Conservation (phyloP, 2,113 vertebrate species). For the Rhea americana region DNA sequence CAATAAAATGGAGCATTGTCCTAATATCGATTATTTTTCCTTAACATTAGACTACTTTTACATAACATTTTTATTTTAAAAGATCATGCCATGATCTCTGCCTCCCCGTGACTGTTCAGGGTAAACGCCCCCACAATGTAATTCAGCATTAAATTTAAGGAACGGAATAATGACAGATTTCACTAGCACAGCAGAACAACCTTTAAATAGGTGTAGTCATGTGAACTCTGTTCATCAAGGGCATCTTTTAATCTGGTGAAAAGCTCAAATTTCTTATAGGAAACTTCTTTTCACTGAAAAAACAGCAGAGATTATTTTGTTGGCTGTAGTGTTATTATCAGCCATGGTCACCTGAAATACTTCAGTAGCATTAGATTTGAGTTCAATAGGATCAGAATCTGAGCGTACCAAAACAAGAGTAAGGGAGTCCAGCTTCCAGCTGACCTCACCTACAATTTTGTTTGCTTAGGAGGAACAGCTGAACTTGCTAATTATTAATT, state of each 20-base stretch:
- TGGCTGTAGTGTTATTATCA: neutral
- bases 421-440: neutral
- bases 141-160: slow-evolving; percentile 24
- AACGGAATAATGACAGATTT: slow-evolving; percentile 24
- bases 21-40: neutral
- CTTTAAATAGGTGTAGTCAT: slow-evolving; percentile 14
- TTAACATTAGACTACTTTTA: neutral
- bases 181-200: slow-evolving; percentile 25
- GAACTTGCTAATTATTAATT: neutral
- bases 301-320: neutral
- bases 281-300: neutral
- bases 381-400: neutral
- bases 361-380: neutral
- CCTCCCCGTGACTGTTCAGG: neutral
- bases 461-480: neutral
- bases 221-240: slow-evolving; percentile 15
- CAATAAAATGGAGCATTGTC: neutral
- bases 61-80: slow-evolving; percentile 25
- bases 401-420: neutral
- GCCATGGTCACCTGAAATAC: neutral
- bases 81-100: neutral
- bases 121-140: neutral
- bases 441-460: neutral
- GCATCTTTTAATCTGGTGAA: neutral
- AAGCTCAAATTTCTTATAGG: slow-evolving; percentile 22